Evolutionary conservation across 2,113 vertebrate species (phyloP), one percentile per base, ranked within the genome.

Genomic region (Saimiri boliviensis): DNA sequence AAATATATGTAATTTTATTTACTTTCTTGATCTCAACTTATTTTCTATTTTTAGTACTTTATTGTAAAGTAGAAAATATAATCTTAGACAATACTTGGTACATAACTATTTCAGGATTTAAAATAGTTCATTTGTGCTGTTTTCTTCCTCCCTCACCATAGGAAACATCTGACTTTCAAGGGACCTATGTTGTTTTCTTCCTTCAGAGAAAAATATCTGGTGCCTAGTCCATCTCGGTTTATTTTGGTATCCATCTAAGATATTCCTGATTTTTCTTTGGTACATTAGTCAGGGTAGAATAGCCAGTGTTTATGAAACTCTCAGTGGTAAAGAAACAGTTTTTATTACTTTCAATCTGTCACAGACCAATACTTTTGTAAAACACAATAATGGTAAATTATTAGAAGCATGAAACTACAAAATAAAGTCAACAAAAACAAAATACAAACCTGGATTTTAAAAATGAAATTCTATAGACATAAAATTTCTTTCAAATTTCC

Each of bases 301-400:
- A 81, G 32, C 42, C 56, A 91, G 19, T 71, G 37, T 96, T 95
- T 91, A 76, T 68, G 70, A 91, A 68, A 91, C 35, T 93, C 37
- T 80, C 60, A 80, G 76, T 92, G 49, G 10, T 89, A 11, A 96
- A 89, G 27, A 86, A 81, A 5, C 27, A 68, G 47, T 86, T 89
- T 90, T 90, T 83, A 91, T 79, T 93, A 87, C 90, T 91, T 94
- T 95, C 93, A 90, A 42, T 96, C 89, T 79, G 70, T 79, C 82
- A 95, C 45, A 87, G 70, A 80, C 42, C 19, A 52, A 76, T 73
- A 86, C 32, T 87, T 76, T 90, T 82, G 27, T 63, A 91, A 93
- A 86, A 83, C 49, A 83, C 12, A 96, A 83, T 77, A 81, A 85
- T 66, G 54, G 54, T 76, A 91, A 71, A 87, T 90, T 79, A 91